These are phyloP conservation scores for Leptopilina syphax DNA, from an alignment of 2,888 invertebrate species.

Conservation along the genomic window DNA sequence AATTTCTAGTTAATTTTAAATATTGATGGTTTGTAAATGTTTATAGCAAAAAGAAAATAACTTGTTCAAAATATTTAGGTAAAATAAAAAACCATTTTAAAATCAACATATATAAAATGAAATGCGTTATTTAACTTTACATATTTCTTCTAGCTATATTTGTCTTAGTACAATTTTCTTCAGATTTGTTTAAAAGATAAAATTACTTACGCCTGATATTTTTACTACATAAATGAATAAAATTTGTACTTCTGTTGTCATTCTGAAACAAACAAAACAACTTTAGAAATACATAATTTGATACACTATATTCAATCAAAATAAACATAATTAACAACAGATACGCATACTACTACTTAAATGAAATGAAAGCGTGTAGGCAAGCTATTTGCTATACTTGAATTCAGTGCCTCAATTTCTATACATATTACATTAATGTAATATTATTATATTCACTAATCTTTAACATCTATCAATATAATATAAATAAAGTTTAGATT, in stretches of 20 bases:
- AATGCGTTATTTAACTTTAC: not conserved
- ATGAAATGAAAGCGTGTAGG: too few relatives aligned
- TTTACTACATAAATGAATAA: not conserved
- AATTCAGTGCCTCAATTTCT: too few relatives aligned
- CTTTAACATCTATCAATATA: too few relatives aligned
- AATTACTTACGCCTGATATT: not conserved
- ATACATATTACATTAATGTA: too few relatives aligned
- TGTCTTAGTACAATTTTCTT: not conserved
- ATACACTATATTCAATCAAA: too few relatives aligned
- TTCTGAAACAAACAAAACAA: not conserved
- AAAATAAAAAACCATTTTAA: not conserved
- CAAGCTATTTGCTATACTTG: too few relatives aligned
- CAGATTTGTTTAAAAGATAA: not conserved
- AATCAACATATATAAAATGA: not conserved
- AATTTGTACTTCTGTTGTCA: slow-evolving; percentile 3
- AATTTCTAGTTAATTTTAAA: not conserved
- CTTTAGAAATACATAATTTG: not conserved
- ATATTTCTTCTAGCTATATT: not conserved
- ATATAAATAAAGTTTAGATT: too few relatives aligned
- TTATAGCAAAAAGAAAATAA: not conserved
- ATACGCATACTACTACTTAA: too few relatives aligned
- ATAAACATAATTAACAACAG: too few relatives aligned
- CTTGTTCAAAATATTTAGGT: not conserved
- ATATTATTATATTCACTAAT: too few relatives aligned
- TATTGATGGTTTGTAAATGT: not conserved